Evolutionary conservation across 1,140 invertebrate genomes (phyloP).

Genomic region (Chelonus insularis): DNA sequence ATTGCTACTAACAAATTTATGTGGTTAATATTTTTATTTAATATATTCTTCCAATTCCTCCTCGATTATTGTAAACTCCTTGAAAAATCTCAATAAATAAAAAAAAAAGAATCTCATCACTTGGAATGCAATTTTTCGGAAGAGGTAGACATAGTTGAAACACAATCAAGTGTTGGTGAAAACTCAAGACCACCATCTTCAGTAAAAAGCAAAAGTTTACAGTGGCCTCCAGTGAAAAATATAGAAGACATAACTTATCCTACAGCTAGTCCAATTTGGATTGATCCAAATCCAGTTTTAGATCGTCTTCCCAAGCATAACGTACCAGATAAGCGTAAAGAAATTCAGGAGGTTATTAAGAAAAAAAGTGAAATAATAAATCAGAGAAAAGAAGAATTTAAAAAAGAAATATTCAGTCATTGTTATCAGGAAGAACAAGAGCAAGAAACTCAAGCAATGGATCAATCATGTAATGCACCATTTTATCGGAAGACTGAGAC

Average conservation of each 20-base stretch:
- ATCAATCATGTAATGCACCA: slow-evolving; percentile 48
- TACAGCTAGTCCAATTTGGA: slow-evolving; percentile 56
- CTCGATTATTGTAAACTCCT: slow-evolving; percentile 3
- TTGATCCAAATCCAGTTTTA: slow-evolving; percentile 51
- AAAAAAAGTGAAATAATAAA: slow-evolving; percentile 37
- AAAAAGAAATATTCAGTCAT: slow-evolving; percentile 23
- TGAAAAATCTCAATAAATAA: background rate
- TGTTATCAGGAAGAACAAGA: slow-evolving; percentile 24
- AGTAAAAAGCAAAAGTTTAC: slow-evolving; percentile 40
- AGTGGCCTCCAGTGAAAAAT: slow-evolving; percentile 51
- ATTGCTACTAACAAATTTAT: slow-evolving; percentile 34
- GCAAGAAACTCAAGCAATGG: slow-evolving; percentile 36
- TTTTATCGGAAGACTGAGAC: slow-evolving; percentile 47
- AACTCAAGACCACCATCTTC: slow-evolving; percentile 27
- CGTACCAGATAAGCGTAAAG: slow-evolving; percentile 41
- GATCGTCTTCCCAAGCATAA: slow-evolving; percentile 37
- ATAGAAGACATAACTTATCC: slow-evolving; percentile 57
- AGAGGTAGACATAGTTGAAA: slow-evolving; percentile 23
- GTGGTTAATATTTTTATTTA: slow-evolving; percentile 31
- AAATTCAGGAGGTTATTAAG: slow-evolving; percentile 37
- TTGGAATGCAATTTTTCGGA: slow-evolving; percentile 27
- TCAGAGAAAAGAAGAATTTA: slow-evolving; percentile 28
- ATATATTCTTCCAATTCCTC: background rate
- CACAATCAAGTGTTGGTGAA: slow-evolving; percentile 3
- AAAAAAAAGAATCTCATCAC: slow-evolving; percentile 22